These are phyloP conservation scores for Myotis vivesi DNA, from an alignment of 2,797 vertebrate genomes.

Conservation along the genomic window DNA sequence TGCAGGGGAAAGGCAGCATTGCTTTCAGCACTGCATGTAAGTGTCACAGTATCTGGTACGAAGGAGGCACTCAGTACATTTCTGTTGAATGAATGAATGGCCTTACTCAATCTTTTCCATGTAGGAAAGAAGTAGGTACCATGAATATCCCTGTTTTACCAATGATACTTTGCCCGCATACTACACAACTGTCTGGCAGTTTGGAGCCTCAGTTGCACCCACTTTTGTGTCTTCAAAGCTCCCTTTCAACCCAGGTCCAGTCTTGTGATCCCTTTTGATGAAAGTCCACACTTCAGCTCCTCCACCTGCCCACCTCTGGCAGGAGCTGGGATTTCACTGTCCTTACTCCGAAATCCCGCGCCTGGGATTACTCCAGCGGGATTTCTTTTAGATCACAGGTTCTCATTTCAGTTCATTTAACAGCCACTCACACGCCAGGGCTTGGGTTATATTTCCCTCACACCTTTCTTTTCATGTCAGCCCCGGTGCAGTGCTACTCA, in stretches of 20 bases:
- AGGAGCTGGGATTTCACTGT: not conserved
- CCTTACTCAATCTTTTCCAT: not conserved
- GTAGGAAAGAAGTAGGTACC: not conserved
- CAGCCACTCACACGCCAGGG: not conserved
- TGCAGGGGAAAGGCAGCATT: not conserved
- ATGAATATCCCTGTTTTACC: not conserved
- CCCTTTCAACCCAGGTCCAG: not conserved
- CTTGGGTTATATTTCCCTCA: constrained; percentile 53
- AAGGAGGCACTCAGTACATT: not conserved
- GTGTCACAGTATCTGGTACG: not conserved
- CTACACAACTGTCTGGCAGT: not conserved
- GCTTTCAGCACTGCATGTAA: not conserved
- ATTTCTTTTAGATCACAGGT: constrained; percentile 26
- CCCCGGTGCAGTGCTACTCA: not conserved
- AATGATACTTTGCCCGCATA: not conserved
- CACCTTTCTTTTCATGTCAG: constrained; percentile 58
- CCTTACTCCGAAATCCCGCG: not conserved
- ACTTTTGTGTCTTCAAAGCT: not conserved
- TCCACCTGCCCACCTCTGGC: not conserved
- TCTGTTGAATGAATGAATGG: constrained; percentile 10
- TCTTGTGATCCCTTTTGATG: not conserved
- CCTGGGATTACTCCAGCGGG: not conserved
- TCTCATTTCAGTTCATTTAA: constrained; percentile 58
- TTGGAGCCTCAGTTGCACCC: not conserved
- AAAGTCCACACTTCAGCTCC: not conserved